Evolutionary conservation across 2,888 invertebrate genomes (phyloP), one percentile per base, ranked within the genome.

Genomic region (Hydrotaea cyrtoneurina): DNA sequence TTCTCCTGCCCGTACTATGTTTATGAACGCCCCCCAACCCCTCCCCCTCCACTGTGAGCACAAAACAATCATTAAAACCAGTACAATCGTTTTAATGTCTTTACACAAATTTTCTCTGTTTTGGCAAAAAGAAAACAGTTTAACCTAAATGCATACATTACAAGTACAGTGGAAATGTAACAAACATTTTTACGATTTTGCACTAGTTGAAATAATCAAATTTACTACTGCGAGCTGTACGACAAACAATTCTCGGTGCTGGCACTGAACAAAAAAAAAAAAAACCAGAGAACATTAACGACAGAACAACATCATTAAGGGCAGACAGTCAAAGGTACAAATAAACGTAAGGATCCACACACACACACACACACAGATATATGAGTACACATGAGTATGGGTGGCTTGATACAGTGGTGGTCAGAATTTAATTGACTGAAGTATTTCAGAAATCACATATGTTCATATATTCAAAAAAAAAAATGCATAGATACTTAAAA

Each of bases 141-240:
- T 74, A 78, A 78, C 76, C 79, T 21, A 79, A 76, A 79, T 83
- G 57, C 78, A 79, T 79, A 71, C 10, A 78, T 71, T 74, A 50
- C 50, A n/a, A 72, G n/a, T 43, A 66, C 21, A 7, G n/a, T 13
- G 17, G 3, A 26, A 26, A 13, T 50, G 71, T 71, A 31, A 31
- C 19, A 15, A 57, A 36, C n/a, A 76, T 59, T 66, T 69, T 31
- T 15, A 53, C 23, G 46, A 71, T 71, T 57, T 59, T 80, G 46
- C 55, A 66, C 23, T 46, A 81, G 26, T 62, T 73, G 57, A 46
- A 66, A 57, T 66, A 73, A 66, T 77, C 23, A 64, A 66, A 77
- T 82, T 77, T 50, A 69, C 81, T 55, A 64, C 53, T n/a, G 59
- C 53, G n/a, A 59, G 36, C 23, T 59, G 43, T n/a, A 17, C 59